Percentiles rank a stretch among this genome's conserved stretches.
Evolutionary conservation across 1,140 invertebrate genomes (phyloP).

Genomic region (Heliconius congener): DNA sequence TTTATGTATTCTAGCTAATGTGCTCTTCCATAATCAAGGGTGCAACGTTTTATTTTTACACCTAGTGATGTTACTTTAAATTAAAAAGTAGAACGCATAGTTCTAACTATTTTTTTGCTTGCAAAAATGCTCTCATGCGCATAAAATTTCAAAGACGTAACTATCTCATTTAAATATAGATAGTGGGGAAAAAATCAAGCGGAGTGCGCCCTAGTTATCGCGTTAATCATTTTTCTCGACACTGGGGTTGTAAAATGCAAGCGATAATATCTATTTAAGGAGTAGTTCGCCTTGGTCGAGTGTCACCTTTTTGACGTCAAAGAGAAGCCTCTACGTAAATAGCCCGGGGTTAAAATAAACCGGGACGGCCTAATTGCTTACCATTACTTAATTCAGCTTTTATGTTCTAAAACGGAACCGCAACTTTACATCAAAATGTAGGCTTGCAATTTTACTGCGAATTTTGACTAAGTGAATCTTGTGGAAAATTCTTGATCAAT

Average conservation of each 20-base stretch:
- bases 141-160: background rate
- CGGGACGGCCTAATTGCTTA: conserved; percentile 26
- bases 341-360: conserved; percentile 56
- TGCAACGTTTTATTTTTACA: background rate
- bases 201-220: conserved; percentile 19
- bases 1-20: background rate
- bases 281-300: conserved; percentile 23
- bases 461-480: background rate
- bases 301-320: conserved; percentile 50
- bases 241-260: conserved; percentile 33
- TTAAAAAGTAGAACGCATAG: background rate
- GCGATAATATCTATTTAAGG: conserved; percentile 45
- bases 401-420: background rate
- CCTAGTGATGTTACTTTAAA: background rate
- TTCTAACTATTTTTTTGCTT: background rate
- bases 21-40: background rate
- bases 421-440: background rate
- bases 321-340: conserved; percentile 49
- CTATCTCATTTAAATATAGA: conserved; percentile 13
- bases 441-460: background rate
- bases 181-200: background rate
- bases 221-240: conserved; percentile 29
- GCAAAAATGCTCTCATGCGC: conserved; percentile 1
- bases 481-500: background rate
- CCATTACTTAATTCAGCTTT: conserved; percentile 20